Conservation (phyloP, 2,888 invertebrate genomes). For the Drosophila greeni region DNA sequence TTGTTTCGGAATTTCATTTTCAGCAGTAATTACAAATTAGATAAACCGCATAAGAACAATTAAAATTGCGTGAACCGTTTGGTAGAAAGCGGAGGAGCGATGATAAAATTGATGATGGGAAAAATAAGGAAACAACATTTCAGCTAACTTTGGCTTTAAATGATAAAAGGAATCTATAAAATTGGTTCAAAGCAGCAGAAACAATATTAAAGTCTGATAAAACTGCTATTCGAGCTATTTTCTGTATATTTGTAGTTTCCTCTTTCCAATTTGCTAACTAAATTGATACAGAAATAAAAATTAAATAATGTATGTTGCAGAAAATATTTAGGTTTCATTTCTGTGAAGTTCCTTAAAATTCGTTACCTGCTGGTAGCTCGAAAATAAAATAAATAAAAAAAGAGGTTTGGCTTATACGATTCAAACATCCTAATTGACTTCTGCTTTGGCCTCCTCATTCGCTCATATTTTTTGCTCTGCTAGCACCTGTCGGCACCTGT, state of each 20-base stretch:
- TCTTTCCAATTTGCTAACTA: too few relatives aligned
- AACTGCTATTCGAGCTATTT: too few relatives aligned
- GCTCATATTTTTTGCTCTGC: conserved; percentile 13
- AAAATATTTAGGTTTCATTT: background rate
- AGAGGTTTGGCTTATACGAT: background rate
- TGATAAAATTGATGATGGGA: background rate
- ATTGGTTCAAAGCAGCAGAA: background rate
- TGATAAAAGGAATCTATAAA: background rate
- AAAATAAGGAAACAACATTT: background rate
- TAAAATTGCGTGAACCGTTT: conserved; percentile 44
- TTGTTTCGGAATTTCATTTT: conserved; percentile 45
- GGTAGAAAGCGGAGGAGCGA: conserved; percentile 15
- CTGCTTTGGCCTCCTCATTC: conserved; percentile 11
- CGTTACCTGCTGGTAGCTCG: background rate
- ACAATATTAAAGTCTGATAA: too few relatives aligned
- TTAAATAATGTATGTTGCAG: background rate
- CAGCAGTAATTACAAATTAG: conserved; percentile 65
- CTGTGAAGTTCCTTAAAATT: background rate
- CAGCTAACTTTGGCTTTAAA: background rate
- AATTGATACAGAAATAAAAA: background rate
- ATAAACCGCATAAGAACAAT: conserved; percentile 51
- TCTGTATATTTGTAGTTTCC: too few relatives aligned
- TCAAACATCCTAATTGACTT: conserved; percentile 25
- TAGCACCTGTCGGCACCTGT: conserved; percentile 64
- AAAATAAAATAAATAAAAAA: background rate